phyloP scores from a whole-genome alignment of 2,888 invertebrate species.

The Hirtodrosophila cameraria region DNA sequence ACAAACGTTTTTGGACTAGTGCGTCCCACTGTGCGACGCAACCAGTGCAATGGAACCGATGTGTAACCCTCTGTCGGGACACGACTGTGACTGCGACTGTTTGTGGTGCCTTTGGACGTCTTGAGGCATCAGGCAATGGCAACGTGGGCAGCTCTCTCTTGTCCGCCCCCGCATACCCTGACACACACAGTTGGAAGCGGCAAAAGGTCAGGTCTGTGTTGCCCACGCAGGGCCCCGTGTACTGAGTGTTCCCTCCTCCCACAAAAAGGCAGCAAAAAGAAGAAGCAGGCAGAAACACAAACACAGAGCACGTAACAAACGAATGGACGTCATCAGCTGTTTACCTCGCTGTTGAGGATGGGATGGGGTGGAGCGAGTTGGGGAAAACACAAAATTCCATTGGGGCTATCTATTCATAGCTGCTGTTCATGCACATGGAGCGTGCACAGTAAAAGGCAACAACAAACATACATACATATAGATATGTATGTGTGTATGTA shows the following conservation, averaged over 20 bases:
- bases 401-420: conserved; percentile 74
- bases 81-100: conserved; percentile 2
- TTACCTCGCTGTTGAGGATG: conserved; percentile 30
- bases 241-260: background rate
- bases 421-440: conserved; percentile 69
- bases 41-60: conserved; percentile 55
- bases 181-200: conserved; percentile 22
- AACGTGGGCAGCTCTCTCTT: conserved; percentile 53
- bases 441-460: conserved; percentile 57
- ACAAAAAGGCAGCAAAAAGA: background rate
- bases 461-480: conserved; percentile 1
- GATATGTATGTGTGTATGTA: background rate
- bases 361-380: conserved; percentile 1
- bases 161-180: conserved; percentile 18
- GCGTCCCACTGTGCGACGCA: conserved; percentile 16
- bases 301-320: conserved; percentile 63
- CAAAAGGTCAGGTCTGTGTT: conserved; percentile 68
- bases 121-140: conserved; percentile 46
- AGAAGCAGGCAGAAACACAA: conserved; percentile 10
- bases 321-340: conserved; percentile 77
- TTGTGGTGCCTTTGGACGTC: background rate
- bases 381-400: conserved; percentile 57
- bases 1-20: too few relatives aligned
- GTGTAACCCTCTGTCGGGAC: conserved; percentile 23
- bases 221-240: conserved; percentile 38